Base-by-base conservation (phyloP, 2,113 vertebrate genomes). In the Microcebus ravelobensis region DNA sequence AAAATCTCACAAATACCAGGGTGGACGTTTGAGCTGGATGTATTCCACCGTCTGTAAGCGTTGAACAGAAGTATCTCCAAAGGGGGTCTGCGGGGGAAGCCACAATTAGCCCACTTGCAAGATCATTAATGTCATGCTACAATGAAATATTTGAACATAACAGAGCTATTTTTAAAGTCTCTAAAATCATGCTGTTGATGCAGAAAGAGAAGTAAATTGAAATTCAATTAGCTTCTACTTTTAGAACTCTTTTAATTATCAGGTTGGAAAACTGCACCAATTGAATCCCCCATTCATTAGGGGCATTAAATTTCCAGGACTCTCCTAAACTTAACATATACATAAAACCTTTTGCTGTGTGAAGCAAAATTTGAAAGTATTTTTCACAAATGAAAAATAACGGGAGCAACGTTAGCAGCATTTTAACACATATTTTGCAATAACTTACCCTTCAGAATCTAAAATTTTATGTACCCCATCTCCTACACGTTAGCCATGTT, bases 71-170 rank as follows among this genome's bases (percentile, higher is more conserved):
- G 59, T 39, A 21, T 88, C 92, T 96, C 84, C 63, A 91, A 95
- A 90, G 94, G 90, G 96, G 63, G 88, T 95, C 84, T 70, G 25
- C 65, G 42, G 34, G 48, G 27, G 50, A 96, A 95, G 93, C 92
- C 79, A 95, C 87, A 96, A 96, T 97, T 97, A 96, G 48, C 94
- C 96, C 97, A 96, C 90, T 96, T 97, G 92, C 20, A 76, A 96
- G 79, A 87, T 91, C 90, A 95, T 95, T 96, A 97, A 92, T 92
- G 70, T 76, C 87, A 95, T n/a, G 45, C 73, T 80, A 36, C 65
- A 80, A 81, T 97, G 95, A 98, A 96, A 96, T 96, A 95, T 91
- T 95, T 92, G 81, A 95, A 73, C 42, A 67, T 93, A 87, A 65
- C 81, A 90, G 13, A 84, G 83, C 68, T 96, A 95, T 95, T 96